These are phyloP conservation scores for Cyrtorhinus lividipennis DNA, from an alignment of 1,140 invertebrate genomes.

Conservation along the genomic window DNA sequence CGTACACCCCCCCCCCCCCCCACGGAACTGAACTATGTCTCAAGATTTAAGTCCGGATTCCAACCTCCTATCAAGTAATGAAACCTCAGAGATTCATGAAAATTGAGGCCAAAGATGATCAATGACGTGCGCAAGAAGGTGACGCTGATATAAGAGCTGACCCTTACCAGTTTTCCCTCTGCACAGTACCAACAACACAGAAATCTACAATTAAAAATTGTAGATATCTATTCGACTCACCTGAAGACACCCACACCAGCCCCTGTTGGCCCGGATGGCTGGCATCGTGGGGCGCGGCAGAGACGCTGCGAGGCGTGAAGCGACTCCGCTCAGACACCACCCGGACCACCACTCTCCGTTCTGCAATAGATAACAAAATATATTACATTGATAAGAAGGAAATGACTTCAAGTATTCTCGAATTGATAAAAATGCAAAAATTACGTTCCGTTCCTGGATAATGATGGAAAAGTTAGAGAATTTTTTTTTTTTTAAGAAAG, in stretches of 20 bases:
- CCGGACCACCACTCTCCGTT: conserved; percentile 13
- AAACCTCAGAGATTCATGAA: too few relatives aligned
- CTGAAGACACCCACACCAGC: conserved; percentile 46
- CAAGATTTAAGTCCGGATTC: too few relatives aligned
- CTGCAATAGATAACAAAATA: conserved; percentile 5
- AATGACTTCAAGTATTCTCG: background rate
- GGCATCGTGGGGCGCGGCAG: conserved; percentile 34
- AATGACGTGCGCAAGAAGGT: too few relatives aligned
- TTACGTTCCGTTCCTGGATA: background rate
- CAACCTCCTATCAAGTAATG: too few relatives aligned
- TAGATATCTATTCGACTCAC: conserved; percentile 28
- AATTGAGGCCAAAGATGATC: too few relatives aligned
- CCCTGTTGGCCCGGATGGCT: conserved; percentile 37
- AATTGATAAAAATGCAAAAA: background rate
- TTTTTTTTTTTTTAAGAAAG: background rate
- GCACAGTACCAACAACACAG: too few relatives aligned
- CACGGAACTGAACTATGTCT: too few relatives aligned
- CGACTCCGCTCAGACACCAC: conserved; percentile 8
- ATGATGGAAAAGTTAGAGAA: background rate
- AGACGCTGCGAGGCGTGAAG: conserved; percentile 15
- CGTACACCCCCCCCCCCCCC: too few relatives aligned
- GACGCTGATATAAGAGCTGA: too few relatives aligned
- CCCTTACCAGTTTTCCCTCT: too few relatives aligned
- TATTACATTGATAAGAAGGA: background rate
- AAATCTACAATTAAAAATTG: too few relatives aligned